Percentiles rank a stretch among this genome's conserved stretches.
Conservation (phyloP, 2,888 invertebrate genomes). For the Himalopsyche kuldschensis region DNA sequence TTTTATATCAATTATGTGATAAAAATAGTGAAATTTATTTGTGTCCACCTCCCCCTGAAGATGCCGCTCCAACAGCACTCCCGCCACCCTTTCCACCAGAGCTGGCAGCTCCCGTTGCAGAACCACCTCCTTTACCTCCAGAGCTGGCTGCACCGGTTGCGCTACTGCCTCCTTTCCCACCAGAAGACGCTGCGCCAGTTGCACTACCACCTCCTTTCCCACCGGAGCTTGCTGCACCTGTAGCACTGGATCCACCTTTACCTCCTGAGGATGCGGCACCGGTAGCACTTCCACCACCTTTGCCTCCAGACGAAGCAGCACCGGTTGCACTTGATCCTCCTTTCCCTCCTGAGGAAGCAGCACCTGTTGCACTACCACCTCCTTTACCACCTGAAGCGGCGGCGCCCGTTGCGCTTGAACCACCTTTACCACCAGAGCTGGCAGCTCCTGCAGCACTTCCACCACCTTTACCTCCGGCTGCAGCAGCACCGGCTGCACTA, state of each 20-base stretch:
- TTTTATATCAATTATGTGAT: neutral
- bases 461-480: neutral
- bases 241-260: neutral
- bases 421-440: neutral
- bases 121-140: neutral
- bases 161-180: neutral
- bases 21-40: neutral
- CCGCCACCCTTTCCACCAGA: neutral
- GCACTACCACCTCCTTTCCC: neutral
- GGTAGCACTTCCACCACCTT: neutral
- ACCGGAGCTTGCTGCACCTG: neutral
- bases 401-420: neutral
- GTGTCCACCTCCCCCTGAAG: neutral
- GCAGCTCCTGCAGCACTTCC: neutral
- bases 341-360: neutral
- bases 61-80: neutral
- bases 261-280: neutral
- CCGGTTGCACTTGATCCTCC: neutral
- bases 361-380: neutral
- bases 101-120: neutral
- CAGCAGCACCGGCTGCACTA: neutral
- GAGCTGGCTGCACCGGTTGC: neutral
- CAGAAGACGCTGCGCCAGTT: neutral
- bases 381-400: neutral
- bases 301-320: neutral